Evolutionary conservation across 2,888 invertebrate genomes (phyloP).

Genomic region (Deilephila porcellus): DNA sequence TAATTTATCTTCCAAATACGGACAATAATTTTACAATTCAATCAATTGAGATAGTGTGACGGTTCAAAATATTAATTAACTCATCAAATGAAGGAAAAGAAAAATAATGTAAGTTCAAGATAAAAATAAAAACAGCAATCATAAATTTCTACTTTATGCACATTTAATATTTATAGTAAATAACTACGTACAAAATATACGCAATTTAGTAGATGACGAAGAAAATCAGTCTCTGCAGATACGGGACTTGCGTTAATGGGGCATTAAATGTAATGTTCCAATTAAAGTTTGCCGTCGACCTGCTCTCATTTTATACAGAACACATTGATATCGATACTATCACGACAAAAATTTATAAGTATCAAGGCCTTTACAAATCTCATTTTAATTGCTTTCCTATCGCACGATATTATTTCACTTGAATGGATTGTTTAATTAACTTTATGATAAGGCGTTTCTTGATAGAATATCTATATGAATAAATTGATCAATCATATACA

Average conservation of each 20-base stretch:
- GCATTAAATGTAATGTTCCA: conserved; percentile 11
- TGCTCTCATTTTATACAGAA: not conserved
- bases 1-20: not conserved
- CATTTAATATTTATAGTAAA: no score
- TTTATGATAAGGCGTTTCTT: not conserved
- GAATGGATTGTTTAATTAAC: not conserved
- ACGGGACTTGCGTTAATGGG: not conserved
- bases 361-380: not conserved
- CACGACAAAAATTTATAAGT: not conserved
- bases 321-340: conserved; percentile 5
- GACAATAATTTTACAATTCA: not conserved
- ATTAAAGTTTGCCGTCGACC: conserved; percentile 1
- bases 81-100: no score
- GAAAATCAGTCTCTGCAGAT: not conserved
- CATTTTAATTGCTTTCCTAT: conserved; percentile 1
- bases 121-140: no score
- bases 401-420: not conserved
- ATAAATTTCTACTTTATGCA: no score
- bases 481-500: no score
- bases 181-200: no score
- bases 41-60: no score
- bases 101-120: no score
- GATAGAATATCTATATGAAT: not conserved
- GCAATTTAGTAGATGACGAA: not conserved
- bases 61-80: no score